Evolutionary conservation across 2,113 vertebrate species (phyloP), one percentile per base, ranked within the genome.

Genomic region (Tyto alba): DNA sequence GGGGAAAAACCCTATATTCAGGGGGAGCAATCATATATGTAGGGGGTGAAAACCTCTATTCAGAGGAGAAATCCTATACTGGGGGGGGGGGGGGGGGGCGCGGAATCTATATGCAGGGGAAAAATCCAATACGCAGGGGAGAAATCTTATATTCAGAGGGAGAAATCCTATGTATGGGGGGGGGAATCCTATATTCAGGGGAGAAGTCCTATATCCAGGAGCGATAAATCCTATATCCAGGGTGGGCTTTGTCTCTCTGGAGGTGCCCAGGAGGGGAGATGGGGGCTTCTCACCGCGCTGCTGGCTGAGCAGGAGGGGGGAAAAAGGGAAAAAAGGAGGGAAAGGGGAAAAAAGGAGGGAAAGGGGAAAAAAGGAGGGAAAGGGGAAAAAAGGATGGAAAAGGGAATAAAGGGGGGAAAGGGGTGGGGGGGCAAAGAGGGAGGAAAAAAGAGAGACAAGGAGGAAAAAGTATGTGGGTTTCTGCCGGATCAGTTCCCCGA

Each of bases 321-420:
- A 38, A 43, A 27, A 1, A 3, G 10, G 43, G 18, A 2, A 2
- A 1, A 8, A 34, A 16, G 32, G 23, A 32, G 21, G 8, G 6
- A 20, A 13, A 71, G 29, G 7, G 9, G 38, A 19, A 0, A 0
- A 4, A 30, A 47, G 22, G 21, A 16, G 2, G 9, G 26, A 36
- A 13, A 15, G 3, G 0, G 2, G 19, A 4, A 2, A 6, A 50
- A 23, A 45, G 25, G 36, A 29, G 34, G 21, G 29, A 27, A 26
- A 12, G 32, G 22, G 16, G 26, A 10, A 26, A 32, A 77, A 34
- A 18, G 23, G 5, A 17, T 23, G 23, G 7, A 26, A 45, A 45
- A 22, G 9, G 41, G 10, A 7, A 10, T n/a, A 41, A 41, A 30
- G 16, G 29, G 13, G 23, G 10, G 3, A 21, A 48, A 56, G 7